Conservation (phyloP, 2,888 invertebrate species). For the Bhutanitis thaidina region DNA sequence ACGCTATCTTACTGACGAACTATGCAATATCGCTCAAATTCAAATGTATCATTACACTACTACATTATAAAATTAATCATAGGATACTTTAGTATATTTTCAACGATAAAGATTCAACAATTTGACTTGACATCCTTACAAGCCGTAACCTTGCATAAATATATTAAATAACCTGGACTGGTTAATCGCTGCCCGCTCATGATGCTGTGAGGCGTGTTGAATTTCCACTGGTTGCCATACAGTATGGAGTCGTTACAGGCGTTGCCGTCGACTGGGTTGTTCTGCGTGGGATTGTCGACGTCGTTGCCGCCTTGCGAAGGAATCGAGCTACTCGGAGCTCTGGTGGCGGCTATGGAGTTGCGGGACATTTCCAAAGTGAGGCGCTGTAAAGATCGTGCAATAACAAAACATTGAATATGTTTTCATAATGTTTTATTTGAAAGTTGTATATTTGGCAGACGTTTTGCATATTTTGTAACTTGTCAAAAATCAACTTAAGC, state of each 20-base stretch:
- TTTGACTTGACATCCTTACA: too few species aligned
- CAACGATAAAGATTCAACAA: too few species aligned
- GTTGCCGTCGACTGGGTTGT: slow-evolving; percentile 66
- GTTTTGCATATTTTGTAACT: too few species aligned
- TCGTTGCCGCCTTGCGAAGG: slow-evolving; percentile 32
- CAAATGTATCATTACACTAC: too few species aligned
- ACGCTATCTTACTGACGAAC: too few species aligned
- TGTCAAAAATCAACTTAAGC: not conserved
- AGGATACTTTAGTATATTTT: too few species aligned
- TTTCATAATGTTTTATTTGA: too few species aligned
- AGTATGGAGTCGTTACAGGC: slow-evolving; percentile 44
- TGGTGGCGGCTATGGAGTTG: slow-evolving; percentile 80
- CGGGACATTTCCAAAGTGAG: slow-evolving; percentile 84
- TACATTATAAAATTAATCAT: too few species aligned
- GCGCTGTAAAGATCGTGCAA: slow-evolving; percentile 57
- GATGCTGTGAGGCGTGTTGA: slow-evolving; percentile 41
- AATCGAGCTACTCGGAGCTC: slow-evolving; percentile 37
- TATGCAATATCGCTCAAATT: too few species aligned
- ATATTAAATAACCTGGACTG: slow-evolving; percentile 42
- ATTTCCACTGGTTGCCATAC: slow-evolving; percentile 58
- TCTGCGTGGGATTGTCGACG: slow-evolving; percentile 53
- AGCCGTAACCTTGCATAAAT: not conserved
- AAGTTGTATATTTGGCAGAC: too few species aligned
- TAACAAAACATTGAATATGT: not conserved
- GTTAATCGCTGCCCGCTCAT: slow-evolving; percentile 42